A percentile compares a stretch with the other conserved stretches of the same genome.
Conservation (phyloP, 2,113 vertebrate species). For the Ochotona curzoniae region DNA sequence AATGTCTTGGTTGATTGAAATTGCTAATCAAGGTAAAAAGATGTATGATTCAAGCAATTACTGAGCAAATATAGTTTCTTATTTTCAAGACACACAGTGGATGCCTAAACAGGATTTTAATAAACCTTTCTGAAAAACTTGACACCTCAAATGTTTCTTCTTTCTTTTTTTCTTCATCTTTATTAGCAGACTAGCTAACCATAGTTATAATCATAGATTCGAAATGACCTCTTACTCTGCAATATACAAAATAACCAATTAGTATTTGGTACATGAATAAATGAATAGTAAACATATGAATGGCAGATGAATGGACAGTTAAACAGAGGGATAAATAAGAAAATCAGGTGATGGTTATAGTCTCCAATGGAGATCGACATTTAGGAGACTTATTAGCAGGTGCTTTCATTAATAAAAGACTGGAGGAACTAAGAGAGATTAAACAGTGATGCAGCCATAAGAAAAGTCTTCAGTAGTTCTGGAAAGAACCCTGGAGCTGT, state of each 20-base stretch:
- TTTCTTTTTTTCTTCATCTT: not conserved
- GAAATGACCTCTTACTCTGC: not conserved
- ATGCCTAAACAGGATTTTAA: slow-evolving; percentile 66
- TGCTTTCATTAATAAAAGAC: not conserved
- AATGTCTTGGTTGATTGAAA: slow-evolving; percentile 79
- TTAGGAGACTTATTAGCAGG: not conserved
- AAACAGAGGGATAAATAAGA: not conserved
- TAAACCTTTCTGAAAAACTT: slow-evolving; percentile 56
- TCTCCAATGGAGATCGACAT: not conserved
- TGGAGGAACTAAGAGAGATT: not conserved
- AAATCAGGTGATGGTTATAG: too few relatives aligned
- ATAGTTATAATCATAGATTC: not conserved
- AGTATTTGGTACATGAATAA: not conserved
- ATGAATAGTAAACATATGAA: not conserved
- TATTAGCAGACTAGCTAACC: not conserved
- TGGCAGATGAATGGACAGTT: not conserved
- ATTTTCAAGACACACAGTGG: slow-evolving; percentile 61
- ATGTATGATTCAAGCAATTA: slow-evolving; percentile 77
- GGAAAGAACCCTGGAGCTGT: not conserved
- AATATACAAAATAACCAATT: not conserved
- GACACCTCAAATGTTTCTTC: slow-evolving; percentile 39
- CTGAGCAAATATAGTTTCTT: slow-evolving; percentile 69
- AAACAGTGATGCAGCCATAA: not conserved
- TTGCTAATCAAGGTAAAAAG: slow-evolving; percentile 80
- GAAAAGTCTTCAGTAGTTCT: not conserved